Conservation (phyloP, 2,888 invertebrate species). For the Plemyria rubiginata region DNA sequence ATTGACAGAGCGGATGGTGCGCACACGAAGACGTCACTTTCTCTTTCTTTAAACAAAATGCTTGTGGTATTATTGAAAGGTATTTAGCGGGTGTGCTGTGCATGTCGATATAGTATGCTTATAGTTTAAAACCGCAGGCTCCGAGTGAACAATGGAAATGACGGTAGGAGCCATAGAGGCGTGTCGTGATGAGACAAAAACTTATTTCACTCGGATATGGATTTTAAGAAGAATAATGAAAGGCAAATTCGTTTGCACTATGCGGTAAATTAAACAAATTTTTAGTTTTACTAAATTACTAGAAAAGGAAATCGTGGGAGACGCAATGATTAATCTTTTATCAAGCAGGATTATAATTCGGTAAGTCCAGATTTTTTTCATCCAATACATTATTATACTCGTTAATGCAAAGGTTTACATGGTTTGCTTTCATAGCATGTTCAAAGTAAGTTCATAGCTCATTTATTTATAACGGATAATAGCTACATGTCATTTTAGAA, state of each 20-base stretch:
- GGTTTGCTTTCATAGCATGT: no score
- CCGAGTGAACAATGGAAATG: conserved; percentile 66
- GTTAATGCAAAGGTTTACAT: no score
- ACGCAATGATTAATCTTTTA: conserved; percentile 29
- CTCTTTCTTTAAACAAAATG: conserved; percentile 63
- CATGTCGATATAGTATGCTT: conserved; percentile 60
- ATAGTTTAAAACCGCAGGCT: conserved; percentile 73
- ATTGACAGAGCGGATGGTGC: conserved; percentile 65
- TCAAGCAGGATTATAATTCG: not conserved
- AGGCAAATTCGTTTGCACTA: conserved; percentile 73
- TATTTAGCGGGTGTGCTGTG: conserved; percentile 55
- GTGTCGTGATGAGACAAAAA: conserved; percentile 76
- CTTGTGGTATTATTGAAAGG: conserved; percentile 58
- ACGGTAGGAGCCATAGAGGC: conserved; percentile 65
- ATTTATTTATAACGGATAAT: no score
- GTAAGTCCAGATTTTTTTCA: no score
- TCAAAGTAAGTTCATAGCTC: no score
- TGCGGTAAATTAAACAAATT: conserved; percentile 77
- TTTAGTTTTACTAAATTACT: conserved; percentile 66
- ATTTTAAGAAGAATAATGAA: conserved; percentile 75
- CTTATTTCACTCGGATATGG: conserved; percentile 76
- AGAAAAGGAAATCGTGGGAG: conserved; percentile 55
- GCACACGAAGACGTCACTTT: conserved; percentile 73
- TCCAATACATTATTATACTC: no score
- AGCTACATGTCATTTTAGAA: no score